Percentiles rank a stretch among this genome's conserved stretches.
These are phyloP conservation scores for Trachelus stipa DNA, from an alignment of 2,888 invertebrate genomes.

Conservation along the genomic window DNA sequence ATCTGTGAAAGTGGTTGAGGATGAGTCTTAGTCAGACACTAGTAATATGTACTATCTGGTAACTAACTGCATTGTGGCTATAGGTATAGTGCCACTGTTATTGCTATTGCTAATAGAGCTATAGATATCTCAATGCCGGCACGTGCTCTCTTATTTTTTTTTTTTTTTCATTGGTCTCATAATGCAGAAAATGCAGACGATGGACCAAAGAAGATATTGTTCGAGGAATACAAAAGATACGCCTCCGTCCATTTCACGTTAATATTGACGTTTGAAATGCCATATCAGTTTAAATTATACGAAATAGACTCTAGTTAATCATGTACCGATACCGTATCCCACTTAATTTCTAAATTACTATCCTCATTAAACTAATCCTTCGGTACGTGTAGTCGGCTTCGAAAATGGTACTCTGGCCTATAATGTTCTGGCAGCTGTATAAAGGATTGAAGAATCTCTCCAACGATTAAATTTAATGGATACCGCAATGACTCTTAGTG, in stretches of 20 bases:
- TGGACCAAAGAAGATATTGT: not conserved
- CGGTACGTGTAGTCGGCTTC: not conserved
- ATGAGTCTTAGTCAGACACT: not conserved
- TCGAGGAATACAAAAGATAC: not conserved
- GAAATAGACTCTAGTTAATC: not conserved
- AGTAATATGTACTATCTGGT: not conserved
- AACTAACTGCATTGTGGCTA: not conserved
- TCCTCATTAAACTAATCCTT: not conserved
- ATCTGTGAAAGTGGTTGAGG: not conserved
- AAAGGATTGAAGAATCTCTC: not conserved
- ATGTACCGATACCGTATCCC: not conserved
- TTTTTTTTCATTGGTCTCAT: not conserved
- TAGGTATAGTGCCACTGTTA: not conserved
- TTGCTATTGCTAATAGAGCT: not conserved
- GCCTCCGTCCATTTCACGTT: not conserved
- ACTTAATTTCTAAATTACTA: not conserved
- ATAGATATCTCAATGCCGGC: not conserved
- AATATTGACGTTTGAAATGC: not conserved
- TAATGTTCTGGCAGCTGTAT: not conserved
- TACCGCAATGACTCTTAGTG: not conserved
- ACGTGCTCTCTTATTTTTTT: not conserved
- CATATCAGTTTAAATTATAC: not conserved
- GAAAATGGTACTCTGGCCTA: not conserved
- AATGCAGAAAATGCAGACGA: not conserved
- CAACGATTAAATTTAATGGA: not conserved